These are phyloP conservation scores for Diachasma alloeum DNA, from an alignment of 1,140 invertebrate genomes.

Conservation along the genomic window DNA sequence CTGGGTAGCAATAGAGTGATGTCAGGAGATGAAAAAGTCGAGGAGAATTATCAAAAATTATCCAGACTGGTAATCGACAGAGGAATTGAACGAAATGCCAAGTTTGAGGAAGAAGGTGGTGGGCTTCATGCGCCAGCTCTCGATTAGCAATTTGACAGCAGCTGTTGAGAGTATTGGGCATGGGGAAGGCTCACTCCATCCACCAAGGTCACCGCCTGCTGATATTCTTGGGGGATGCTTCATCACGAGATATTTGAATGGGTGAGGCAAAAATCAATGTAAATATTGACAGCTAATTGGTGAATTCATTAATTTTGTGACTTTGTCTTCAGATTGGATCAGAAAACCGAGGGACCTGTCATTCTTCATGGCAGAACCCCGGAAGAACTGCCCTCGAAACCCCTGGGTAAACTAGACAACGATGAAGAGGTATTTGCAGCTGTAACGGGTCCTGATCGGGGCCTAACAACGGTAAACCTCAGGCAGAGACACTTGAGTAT, in stretches of 20 bases:
- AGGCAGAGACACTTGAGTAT: conserved; percentile 73
- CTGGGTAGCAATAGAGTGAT: too few relatives aligned
- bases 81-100: conserved; percentile 65
- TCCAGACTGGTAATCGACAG: not conserved
- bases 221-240: conserved; percentile 73
- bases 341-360: conserved; percentile 66
- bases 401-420: conserved; percentile 65
- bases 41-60: not conserved
- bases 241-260: conserved; percentile 77
- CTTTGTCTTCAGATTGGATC: conserved; percentile 49
- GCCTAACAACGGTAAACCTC: conserved; percentile 76
- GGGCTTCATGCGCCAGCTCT: conserved; percentile 78
- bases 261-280: conserved; percentile 63
- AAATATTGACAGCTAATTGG: not conserved
- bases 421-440: conserved; percentile 71
- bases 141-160: conserved; percentile 71
- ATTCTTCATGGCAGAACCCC: conserved; percentile 74
- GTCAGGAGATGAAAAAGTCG: not conserved
- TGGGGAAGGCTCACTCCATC: conserved; percentile 44
- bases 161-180: conserved; percentile 64
- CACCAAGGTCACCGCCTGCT: conserved; percentile 46
- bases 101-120: conserved; percentile 78
- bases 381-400: conserved; percentile 71
- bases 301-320: not conserved
- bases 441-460: conserved; percentile 80